Percentiles rank a stretch among this genome's conserved stretches.
Conservation (phyloP, 2,797 vertebrate genomes). For the Chiloscyllium punctatum region DNA sequence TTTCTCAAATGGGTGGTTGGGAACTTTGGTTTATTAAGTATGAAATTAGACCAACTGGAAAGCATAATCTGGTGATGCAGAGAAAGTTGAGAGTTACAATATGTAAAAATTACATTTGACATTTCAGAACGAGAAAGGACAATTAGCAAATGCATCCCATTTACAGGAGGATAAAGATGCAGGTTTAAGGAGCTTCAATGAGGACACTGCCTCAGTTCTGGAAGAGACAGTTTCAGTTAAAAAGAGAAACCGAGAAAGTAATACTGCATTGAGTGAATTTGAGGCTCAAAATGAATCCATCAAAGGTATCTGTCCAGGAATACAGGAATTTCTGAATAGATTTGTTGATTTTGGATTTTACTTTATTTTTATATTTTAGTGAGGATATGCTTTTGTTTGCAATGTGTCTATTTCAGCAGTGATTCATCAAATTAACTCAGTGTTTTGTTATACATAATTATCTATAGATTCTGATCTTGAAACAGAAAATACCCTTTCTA, state of each 20-base stretch:
- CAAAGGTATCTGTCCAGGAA: not conserved
- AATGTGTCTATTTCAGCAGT: not conserved
- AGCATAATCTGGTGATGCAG: not conserved
- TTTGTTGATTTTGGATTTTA: not conserved
- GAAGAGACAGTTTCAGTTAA: not conserved
- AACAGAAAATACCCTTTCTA: conserved; percentile 40
- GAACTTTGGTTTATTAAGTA: not conserved
- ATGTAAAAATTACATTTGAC: not conserved
- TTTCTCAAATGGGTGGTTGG: not conserved
- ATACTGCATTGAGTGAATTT: not conserved
- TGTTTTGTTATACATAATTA: not conserved
- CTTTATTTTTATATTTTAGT: no score
- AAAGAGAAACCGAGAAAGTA: not conserved
- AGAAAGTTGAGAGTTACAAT: not conserved
- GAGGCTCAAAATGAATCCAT: not conserved
- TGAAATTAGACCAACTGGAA: not conserved
- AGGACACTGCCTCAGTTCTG: not conserved
- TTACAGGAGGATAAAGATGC: not conserved
- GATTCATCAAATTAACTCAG: not conserved
- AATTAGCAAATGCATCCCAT: not conserved
- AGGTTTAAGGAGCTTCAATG: not conserved
- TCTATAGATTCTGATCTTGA: conserved; percentile 40
- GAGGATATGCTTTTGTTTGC: not conserved
- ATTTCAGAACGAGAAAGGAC: not conserved
- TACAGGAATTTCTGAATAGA: not conserved